Evolutionary conservation across 2,797 vertebrate genomes (phyloP).

Genomic region (Bovichtus variegatus): DNA sequence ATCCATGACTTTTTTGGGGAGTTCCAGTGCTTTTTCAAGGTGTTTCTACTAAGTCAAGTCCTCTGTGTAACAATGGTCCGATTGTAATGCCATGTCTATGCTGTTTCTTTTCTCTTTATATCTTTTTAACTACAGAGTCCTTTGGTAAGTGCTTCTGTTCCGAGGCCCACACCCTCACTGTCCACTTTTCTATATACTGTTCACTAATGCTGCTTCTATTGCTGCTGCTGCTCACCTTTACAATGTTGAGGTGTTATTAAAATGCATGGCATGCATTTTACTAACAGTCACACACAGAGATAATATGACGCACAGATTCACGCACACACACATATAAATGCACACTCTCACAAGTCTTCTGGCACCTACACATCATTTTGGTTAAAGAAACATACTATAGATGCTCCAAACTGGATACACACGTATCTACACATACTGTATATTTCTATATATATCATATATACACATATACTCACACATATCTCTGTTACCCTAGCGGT

Average conservation of each 20-base stretch:
- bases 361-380: slow-evolving; percentile 23
- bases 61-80: slow-evolving; percentile 86
- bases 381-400: slow-evolving; percentile 23
- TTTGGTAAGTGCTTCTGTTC: slow-evolving; percentile 99
- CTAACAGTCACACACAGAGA: slow-evolving; percentile 89
- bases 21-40: slow-evolving; percentile 86
- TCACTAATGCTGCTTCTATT: slow-evolving; percentile 85
- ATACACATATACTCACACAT: slow-evolving; percentile 11
- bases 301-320: slow-evolving; percentile 71
- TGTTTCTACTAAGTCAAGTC: slow-evolving; percentile 85
- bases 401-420: slow-evolving; percentile 32
- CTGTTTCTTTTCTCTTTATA: slow-evolving; percentile 99
- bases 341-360: neutral
- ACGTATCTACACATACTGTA: slow-evolving; percentile 3
- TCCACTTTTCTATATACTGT: slow-evolving; percentile 82
- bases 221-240: slow-evolving; percentile 90
- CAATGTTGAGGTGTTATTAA: slow-evolving; percentile 89
- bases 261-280: slow-evolving; percentile 98
- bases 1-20: slow-evolving; percentile 33
- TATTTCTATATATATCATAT: neutral
- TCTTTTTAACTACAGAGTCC: slow-evolving; percentile 99
- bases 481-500: slow-evolving; percentile 60
- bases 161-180: slow-evolving; percentile 91
- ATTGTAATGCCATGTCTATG: slow-evolving; percentile 99
- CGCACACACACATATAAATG: slow-evolving; percentile 47